phyloP scores from a whole-genome alignment of 2,113 vertebrate genomes.

The Sakesphorus luctuosus region DNA sequence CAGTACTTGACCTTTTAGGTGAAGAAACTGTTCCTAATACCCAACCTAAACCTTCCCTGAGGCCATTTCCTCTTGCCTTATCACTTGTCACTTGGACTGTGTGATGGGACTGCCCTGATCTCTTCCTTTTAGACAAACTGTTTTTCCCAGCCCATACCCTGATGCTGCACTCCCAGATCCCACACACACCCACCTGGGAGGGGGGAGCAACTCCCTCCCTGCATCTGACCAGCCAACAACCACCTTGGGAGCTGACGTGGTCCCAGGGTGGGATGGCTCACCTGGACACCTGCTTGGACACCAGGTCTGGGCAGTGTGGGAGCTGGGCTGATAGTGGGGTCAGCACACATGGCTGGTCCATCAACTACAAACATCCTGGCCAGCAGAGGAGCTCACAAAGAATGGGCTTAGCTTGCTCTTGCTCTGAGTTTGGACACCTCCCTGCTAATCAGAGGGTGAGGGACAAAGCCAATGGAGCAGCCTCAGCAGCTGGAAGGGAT shows the following conservation, averaged over 20 bases:
- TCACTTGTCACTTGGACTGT: not conserved
- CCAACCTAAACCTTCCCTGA: not conserved
- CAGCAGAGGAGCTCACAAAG: not conserved
- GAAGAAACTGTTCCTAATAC: too few relatives aligned
- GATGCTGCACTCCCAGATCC: not conserved
- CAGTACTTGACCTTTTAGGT: too few relatives aligned
- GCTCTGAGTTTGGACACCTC: not conserved
- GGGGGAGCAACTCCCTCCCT: not conserved
- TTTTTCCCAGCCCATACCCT: not conserved
- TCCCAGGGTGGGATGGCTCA: not conserved
- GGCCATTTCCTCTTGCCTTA: too few relatives aligned
- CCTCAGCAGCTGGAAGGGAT: not conserved
- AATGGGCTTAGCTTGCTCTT: not conserved
- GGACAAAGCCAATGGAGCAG: accelerated
- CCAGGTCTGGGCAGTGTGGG: not conserved
- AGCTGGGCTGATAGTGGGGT: not conserved
- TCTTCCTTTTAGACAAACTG: not conserved
- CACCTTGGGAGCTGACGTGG: not conserved
- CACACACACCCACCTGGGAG: not conserved
- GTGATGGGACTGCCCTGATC: not conserved
- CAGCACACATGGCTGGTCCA: not conserved
- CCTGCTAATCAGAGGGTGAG: not conserved
- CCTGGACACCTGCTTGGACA: not conserved
- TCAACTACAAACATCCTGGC: not conserved
- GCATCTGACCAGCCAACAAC: not conserved